Conservation (phyloP, 2,888 invertebrate species). For the Ceriagrion tenellum region DNA sequence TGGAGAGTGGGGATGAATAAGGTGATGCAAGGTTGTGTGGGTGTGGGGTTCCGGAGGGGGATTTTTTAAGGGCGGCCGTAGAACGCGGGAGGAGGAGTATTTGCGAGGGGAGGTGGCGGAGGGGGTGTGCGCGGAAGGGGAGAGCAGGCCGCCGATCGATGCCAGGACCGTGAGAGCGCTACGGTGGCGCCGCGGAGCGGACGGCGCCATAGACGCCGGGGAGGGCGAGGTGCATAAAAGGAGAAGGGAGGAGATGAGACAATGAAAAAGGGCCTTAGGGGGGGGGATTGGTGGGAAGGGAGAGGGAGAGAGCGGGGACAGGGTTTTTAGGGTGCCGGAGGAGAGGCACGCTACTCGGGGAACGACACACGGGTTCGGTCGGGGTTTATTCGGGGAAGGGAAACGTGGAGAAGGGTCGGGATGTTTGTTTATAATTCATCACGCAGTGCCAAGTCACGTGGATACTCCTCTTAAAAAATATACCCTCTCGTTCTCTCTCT, state of each 20-base stretch:
- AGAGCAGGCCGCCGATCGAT: background rate
- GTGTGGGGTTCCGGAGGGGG: background rate
- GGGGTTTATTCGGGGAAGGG: background rate
- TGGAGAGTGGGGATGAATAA: background rate
- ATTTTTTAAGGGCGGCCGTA: background rate
- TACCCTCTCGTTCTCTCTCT: background rate
- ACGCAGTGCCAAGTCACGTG: slow-evolving; percentile 39
- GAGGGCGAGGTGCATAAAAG: slow-evolving; percentile 32
- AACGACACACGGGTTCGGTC: slow-evolving; percentile 6
- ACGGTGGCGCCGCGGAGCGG: slow-evolving; percentile 6
- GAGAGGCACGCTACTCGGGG: background rate
- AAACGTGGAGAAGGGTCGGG: background rate
- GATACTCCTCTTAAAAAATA: slow-evolving; percentile 1
- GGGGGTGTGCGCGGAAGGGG: background rate
- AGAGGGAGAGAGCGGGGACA: background rate
- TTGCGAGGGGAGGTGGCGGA: background rate
- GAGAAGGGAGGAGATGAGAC: slow-evolving; percentile 31
- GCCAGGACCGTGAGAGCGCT: background rate
- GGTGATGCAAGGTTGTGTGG: background rate
- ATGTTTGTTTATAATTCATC: slow-evolving; percentile 36
- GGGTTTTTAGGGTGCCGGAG: background rate
- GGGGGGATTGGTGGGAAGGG: background rate
- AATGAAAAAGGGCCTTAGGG: background rate
- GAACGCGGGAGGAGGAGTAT: background rate
- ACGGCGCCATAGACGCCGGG: slow-evolving; percentile 20